Evolutionary conservation across 2,888 invertebrate species (phyloP), one percentile per base, ranked within the genome.

Genomic region (Myopa testacea): DNA sequence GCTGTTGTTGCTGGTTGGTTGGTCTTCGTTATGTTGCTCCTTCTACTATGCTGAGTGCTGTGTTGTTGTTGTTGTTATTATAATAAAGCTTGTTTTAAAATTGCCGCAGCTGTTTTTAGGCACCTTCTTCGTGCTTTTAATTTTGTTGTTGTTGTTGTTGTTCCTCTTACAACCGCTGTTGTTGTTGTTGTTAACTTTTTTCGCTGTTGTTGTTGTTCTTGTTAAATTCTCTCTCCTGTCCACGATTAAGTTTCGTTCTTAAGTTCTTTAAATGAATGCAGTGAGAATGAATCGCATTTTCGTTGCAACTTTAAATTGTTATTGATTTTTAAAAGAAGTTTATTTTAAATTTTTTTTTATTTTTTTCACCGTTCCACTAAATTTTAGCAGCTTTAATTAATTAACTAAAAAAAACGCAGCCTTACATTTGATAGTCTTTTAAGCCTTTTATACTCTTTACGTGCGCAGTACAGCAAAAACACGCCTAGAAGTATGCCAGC

Each of bases 1-100:
- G 74, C 80, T 4, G 26, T 62, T 62, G 14, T 62, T 62, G 26
- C n/a, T 62, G 62, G 62, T 8, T 62, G 4, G 26, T 26, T 62
- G 62, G 62, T 8, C 62, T 62, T 19, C 34, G 62, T 2, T 26
- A 26, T 26, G 26, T 26, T 2, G 1, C 26, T 26, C 26, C 26
- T 26, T 2, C 26, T 26, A 1, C 26, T 1, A 26, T 26, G 26
- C 26, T 26, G 26, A 26, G 26, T 26, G 26, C 2, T 26, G 26
- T 1, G 26, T 26, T 62, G 60, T 6, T 8, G 40, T 40, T 40
- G 40, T 45, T 45, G 45, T 45, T 45, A 10, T 45, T 45, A 45
- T 45, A 8, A 45, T 45, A 82, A 81, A 84, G 80, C 81, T 81
- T 74, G 73, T 82, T 81, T 37, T 60, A 60, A 60, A 38, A 14